Conservation (phyloP, 2,888 invertebrate genomes). For the Tricholauxania praeusta region DNA sequence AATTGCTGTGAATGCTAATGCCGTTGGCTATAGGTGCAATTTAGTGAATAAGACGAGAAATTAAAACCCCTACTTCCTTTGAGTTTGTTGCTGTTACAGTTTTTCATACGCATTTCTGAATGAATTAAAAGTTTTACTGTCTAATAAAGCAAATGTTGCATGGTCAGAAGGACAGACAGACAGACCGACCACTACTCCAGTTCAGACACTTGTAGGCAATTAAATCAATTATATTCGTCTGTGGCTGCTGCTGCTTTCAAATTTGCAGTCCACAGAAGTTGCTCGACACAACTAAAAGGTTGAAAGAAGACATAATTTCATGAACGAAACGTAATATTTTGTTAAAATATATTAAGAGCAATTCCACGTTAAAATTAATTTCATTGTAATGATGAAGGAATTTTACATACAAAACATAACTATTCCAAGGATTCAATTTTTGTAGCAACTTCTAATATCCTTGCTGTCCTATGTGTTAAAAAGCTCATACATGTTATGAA, state of each 20-base stretch:
- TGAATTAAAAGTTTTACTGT: neutral
- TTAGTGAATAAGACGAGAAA: neutral
- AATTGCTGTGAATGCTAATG: neutral
- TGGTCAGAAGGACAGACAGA: neutral
- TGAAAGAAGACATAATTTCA: too few relatives aligned
- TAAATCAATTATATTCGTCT: conserved; percentile 23
- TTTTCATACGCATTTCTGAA: conserved; percentile 14
- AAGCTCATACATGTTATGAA: too few relatives aligned
- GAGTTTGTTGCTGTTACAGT: neutral
- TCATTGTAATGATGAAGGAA: too few relatives aligned
- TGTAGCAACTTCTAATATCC: too few relatives aligned
- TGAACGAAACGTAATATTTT: too few relatives aligned
- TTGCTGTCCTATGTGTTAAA: too few relatives aligned
- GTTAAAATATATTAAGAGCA: too few relatives aligned
- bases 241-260: neutral
- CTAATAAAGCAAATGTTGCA: neutral
- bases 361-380: too few relatives aligned
- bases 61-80: neutral
- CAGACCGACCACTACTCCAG: neutral
- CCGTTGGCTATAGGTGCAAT: too few relatives aligned
- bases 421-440: too few relatives aligned
- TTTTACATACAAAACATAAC: too few relatives aligned
- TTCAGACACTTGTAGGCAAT: conserved; percentile 18
- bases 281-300: neutral
- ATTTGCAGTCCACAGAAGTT: neutral